phyloP scores from a whole-genome alignment of 1,140 invertebrate species.

The Scaptodrosophila lebanonensis region DNA sequence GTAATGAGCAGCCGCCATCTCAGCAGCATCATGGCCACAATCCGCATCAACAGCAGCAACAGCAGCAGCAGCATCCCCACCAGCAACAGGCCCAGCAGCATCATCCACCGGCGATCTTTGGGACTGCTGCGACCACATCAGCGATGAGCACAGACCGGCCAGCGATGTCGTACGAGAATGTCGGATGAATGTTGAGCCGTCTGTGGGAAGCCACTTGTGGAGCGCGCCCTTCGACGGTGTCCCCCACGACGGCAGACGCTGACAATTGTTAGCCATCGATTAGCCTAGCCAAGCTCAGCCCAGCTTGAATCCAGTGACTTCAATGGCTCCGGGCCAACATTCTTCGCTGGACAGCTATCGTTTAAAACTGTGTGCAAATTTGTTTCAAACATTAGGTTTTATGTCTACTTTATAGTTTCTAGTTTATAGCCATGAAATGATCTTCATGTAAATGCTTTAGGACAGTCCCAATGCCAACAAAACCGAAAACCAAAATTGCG shows the following conservation, averaged over 20 bases:
- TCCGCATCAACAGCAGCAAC: conserved; percentile 62
- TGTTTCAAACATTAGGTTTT: conserved; percentile 48
- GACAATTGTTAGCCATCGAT: conserved; percentile 13
- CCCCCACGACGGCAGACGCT: conserved; percentile 66
- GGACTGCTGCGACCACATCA: conserved; percentile 30
- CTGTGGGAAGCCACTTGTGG: conserved; percentile 76
- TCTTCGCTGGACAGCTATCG: not conserved
- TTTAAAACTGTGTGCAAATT: conserved; percentile 41
- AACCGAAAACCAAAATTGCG: conserved; percentile 12
- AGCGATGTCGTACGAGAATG: conserved; percentile 72
- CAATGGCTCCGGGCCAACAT: too few relatives aligned
- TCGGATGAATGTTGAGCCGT: conserved; percentile 76
- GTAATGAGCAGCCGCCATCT: conserved; percentile 56
- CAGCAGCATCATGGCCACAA: conserved; percentile 63
- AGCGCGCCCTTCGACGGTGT: conserved; percentile 66
- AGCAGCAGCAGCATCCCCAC: conserved; percentile 46
- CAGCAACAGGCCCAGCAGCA: conserved; percentile 48
- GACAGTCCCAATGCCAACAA: conserved; percentile 16
- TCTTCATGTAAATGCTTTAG: conserved; percentile 43
- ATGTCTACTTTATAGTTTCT: conserved; percentile 28
- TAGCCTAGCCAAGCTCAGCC: conserved; percentile 3
- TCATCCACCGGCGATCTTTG: conserved; percentile 60
- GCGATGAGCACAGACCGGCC: conserved; percentile 62
- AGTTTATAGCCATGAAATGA: conserved; percentile 44
- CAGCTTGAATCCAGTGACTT: not conserved